Evolutionary conservation across 2,113 vertebrate species (phyloP).

Genomic region (Zapus hudsonius): DNA sequence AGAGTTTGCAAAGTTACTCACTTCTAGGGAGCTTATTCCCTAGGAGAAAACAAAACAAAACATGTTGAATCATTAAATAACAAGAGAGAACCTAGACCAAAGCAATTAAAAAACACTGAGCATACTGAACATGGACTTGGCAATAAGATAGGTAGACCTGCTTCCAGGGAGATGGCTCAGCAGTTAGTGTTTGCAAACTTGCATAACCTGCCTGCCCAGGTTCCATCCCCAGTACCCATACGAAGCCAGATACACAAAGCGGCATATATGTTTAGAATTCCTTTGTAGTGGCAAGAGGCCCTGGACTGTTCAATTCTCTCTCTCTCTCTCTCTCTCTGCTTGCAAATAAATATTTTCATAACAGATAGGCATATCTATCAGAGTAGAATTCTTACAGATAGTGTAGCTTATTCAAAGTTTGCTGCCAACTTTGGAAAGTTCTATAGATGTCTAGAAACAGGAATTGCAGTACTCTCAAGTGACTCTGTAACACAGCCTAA

Average conservation of each 20-base stretch:
- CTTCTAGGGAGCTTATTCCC: not conserved
- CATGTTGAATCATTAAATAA: not conserved
- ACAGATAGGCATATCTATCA: not conserved
- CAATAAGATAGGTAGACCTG: too few relatives aligned
- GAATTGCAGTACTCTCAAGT: not conserved
- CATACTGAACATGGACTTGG: not conserved
- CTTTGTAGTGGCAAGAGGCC: too few relatives aligned
- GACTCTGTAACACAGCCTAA: not conserved
- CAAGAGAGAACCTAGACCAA: not conserved
- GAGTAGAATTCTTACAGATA: not conserved
- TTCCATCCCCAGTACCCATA: too few relatives aligned
- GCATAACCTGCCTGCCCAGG: too few relatives aligned
- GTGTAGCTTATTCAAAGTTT: not conserved
- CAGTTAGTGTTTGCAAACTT: too few relatives aligned
- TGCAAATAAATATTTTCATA: too few relatives aligned
- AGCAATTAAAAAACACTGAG: not conserved
- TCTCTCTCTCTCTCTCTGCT: too few relatives aligned
- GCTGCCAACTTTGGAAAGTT: not conserved
- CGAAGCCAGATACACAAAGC: too few relatives aligned
- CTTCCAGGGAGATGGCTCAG: too few relatives aligned
- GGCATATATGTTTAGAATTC: too few relatives aligned
- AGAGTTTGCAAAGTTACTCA: not conserved
- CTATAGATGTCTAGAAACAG: not conserved
- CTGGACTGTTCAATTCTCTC: too few relatives aligned
- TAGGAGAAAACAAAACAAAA: not conserved